These are phyloP conservation scores for Alviniconcha strummeri DNA, from an alignment of 2,888 invertebrate genomes.

Conservation along the genomic window DNA sequence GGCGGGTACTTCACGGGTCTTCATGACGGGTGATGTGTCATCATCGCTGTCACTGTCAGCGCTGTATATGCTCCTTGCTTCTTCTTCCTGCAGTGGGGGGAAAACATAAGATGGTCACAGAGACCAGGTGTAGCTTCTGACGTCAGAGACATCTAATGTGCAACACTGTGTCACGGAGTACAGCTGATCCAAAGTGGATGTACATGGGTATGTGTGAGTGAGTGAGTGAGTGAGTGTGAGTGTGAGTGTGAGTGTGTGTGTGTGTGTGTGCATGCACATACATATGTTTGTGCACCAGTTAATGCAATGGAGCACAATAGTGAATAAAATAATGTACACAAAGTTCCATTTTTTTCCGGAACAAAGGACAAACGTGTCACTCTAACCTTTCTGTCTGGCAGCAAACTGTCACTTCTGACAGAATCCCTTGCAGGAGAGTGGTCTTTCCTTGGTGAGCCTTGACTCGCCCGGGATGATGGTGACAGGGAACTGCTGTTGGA, in stretches of 20 bases:
- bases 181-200: background rate
- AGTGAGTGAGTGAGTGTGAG: background rate
- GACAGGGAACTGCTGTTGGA: background rate
- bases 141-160: no score
- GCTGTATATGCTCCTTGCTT: slow-evolving; percentile 31
- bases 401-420: background rate
- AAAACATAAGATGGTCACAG: no score
- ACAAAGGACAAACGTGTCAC: no score
- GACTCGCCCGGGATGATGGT: background rate
- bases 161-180: no score
- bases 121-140: no score
- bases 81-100: slow-evolving; percentile 29
- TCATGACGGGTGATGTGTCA: slow-evolving; percentile 45
- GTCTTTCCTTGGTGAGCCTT: slow-evolving; percentile 20
- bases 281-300: background rate
- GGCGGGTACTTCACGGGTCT: slow-evolving; percentile 46
- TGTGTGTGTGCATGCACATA: background rate
- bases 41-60: slow-evolving; percentile 45
- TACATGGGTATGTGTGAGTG: background rate
- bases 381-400: slow-evolving; percentile 13
- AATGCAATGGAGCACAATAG: background rate
- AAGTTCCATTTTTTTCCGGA: no score
- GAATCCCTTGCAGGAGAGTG: slow-evolving; percentile 23
- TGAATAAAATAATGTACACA: background rate
- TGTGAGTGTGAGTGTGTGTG: background rate